These are phyloP conservation scores for Orientallactaga sibirica DNA, from an alignment of 2,797 vertebrate species.

Conservation along the genomic window DNA sequence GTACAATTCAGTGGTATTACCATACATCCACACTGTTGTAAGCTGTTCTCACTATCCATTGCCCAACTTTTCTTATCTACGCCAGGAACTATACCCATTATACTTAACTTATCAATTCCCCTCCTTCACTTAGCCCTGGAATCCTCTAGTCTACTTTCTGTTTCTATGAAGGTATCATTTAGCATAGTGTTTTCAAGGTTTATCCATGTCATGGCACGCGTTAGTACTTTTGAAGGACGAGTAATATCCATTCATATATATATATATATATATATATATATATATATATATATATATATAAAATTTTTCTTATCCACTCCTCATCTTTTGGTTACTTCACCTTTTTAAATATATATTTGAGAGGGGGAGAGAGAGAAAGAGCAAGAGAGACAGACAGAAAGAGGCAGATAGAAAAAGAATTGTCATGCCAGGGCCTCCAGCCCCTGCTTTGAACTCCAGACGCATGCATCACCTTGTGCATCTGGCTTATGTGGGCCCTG, in stretches of 20 bases:
- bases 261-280: background rate
- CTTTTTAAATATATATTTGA: no score
- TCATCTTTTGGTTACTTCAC: no score
- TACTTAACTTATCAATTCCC: background rate
- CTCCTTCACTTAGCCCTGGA: background rate
- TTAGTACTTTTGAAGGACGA: conserved; percentile 37
- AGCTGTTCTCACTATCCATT: background rate
- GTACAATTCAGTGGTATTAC: background rate
- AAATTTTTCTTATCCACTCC: background rate
- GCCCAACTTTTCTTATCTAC: background rate
- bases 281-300: background rate
- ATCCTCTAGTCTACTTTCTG: background rate
- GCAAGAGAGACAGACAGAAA: no score
- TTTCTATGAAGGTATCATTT: conserved; percentile 24
- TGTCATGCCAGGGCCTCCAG: no score
- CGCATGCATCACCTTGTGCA: no score
- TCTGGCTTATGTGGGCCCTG: no score
- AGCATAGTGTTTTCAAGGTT: conserved; percentile 8
- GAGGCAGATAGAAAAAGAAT: no score
- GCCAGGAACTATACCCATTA: background rate
- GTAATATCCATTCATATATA: conserved; percentile 5
- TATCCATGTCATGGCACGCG: background rate
- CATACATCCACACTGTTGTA: background rate
- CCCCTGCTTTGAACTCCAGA: no score
- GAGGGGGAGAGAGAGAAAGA: no score